Percentiles rank a stretch among this genome's conserved stretches.
Conservation (phyloP, 1,140 invertebrate species). For the Ptiloglossa arizonensis region DNA sequence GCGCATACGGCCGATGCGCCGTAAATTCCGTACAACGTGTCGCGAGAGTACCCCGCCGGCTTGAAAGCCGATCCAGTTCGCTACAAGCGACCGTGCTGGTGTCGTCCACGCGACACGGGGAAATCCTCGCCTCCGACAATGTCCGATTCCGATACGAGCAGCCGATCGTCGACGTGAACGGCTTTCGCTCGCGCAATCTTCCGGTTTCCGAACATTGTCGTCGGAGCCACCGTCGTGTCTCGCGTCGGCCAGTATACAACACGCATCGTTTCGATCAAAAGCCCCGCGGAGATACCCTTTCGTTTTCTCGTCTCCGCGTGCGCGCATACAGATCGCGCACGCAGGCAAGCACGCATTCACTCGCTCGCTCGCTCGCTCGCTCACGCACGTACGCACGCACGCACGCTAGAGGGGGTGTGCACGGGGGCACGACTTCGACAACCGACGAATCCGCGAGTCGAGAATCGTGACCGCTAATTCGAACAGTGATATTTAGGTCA, state of each 20-base stretch:
- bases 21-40: constrained; percentile 58
- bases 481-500: constrained; percentile 32
- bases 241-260: no score
- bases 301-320: no score
- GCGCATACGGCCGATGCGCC: constrained; percentile 56
- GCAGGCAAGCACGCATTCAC: no score
- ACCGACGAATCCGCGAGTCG: neutral
- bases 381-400: no score
- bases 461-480: constrained; percentile 5
- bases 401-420: no score
- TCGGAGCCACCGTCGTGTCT: no score
- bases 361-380: no score
- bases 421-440: no score
- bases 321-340: no score
- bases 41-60: constrained; percentile 34
- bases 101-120: constrained; percentile 2
- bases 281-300: no score
- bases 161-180: neutral
- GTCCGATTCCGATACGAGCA: neutral
- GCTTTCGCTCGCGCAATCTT: neutral
- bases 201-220: neutral
- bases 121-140: neutral
- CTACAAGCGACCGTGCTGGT: constrained; percentile 53
- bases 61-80: constrained; percentile 60
- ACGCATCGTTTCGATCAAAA: neutral